These are phyloP conservation scores for Crotalus tigris DNA, from an alignment of 2,113 vertebrate genomes.

Conservation along the genomic window DNA sequence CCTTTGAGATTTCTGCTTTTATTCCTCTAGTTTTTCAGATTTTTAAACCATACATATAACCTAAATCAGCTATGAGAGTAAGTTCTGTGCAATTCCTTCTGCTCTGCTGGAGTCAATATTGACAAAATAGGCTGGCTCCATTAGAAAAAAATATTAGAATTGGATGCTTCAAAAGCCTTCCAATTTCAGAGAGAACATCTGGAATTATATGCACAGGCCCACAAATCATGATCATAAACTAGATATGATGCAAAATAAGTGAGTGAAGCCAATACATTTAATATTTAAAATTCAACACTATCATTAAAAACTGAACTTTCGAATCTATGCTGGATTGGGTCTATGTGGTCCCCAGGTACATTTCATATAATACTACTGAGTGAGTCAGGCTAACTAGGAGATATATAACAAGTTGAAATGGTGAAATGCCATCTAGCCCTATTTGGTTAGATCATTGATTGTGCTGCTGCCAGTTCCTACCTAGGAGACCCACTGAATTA, in stretches of 20 bases:
- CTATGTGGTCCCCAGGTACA: background rate
- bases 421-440: background rate
- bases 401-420: background rate
- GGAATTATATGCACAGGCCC: background rate
- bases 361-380: background rate
- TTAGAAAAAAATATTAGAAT: background rate
- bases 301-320: background rate
- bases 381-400: background rate
- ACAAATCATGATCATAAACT: background rate
- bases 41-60: background rate
- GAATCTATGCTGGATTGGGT: background rate
- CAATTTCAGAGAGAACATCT: background rate
- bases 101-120: background rate
- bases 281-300: background rate
- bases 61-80: slow-evolving; percentile 20
- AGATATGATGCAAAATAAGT: background rate
- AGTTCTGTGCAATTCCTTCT: slow-evolving; percentile 3
- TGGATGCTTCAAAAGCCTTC: background rate
- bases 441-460: background rate
- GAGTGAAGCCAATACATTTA: background rate
- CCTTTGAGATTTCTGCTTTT: slow-evolving; percentile 12
- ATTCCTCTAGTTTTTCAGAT: slow-evolving; percentile 9
- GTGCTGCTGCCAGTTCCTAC: background rate
- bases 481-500: background rate
- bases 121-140: background rate